Base-by-base conservation (phyloP, 2,888 invertebrate species). In the Thalpophila matura region DNA sequence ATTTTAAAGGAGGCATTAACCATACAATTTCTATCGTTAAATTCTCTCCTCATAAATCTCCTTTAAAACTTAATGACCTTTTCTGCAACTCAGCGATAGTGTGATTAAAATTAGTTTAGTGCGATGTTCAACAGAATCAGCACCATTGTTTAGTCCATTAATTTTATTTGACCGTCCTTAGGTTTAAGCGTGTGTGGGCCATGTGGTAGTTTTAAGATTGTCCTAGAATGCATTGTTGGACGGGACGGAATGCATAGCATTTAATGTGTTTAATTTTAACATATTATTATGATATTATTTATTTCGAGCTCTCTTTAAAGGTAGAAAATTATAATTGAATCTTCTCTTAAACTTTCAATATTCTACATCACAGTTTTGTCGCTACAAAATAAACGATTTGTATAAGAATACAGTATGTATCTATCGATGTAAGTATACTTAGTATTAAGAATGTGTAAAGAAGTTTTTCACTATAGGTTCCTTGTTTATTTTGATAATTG, bases 121-220 rank as follows among this genome's bases (percentile, higher is more conserved):
- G n/a, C n/a, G n/a, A n/a, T n/a, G n/a, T n/a, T n/a, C n/a, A n/a
- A n/a, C n/a, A n/a, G n/a, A n/a, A n/a, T n/a, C n/a, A n/a, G n/a
- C n/a, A n/a, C n/a, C n/a, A 45, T 51, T 38, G 33, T 64, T 71
- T 62, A 61, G 57, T 63, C 57, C 50, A 54, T 69, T 81, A 77
- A 82, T 86, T 87, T 89, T 83, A 81, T 84, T 87, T 87, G 84
- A 89, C 91, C 91, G 91, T 91, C 91, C 91, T 87, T 86, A 89
- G 86, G 74, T 77, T 51, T 88, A 88, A 85, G 88, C n/a, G n/a
- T 58, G 68, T 57, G 40, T 63, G 63, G 58, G 78, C 73, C 69
- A 69, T 73, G 76, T 43, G 67, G 55, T 74, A 62, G 61, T 51
- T 49, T 55, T 64, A 79, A 72, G 66, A 50, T 76, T 77, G 49